Base-by-base conservation (phyloP, 2,888 invertebrate species). In the Hirtodrosophila histrioides region DNA sequence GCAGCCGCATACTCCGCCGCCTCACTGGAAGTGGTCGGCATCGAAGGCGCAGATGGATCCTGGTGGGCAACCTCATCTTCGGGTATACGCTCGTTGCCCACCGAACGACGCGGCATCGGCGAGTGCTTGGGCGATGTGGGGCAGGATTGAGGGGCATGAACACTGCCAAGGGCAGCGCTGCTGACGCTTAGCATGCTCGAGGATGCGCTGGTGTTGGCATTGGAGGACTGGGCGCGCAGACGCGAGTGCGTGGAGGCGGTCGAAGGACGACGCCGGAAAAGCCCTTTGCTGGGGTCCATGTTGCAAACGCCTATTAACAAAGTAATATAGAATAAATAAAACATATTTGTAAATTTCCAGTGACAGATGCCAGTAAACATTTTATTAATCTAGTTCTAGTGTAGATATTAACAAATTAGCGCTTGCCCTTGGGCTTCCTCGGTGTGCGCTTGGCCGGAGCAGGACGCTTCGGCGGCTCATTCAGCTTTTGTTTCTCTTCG, bases 101-200 rank as follows among this genome's bases (percentile, higher is more conserved):
- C 69, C 8, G 90, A 91, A 11, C 83, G 90, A 11, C 90, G 92
- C 86, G 75, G 92, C 84, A 69, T 90, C 29, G 83, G 81, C 33
- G 87, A 81, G 60, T 90, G 90, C 54, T 91, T 91, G 78, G 83
- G 93, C 86, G 90, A 93, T 80, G 75, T 92, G 78, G 82, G 92
- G 85, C 86, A 92, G 73, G 89, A 92, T 75, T 90, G 92, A 6
- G 77, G 88, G 12, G 66, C 63, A 49, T 49, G 54, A 49, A 84
- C 60, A 33, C 60, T 69, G 5, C 54, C 69, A 9, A 58, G 54
- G n/a, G 71, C 75, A 4, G 48, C 60, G 33, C 66, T 63, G 51
- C 62, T 48, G 7, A 79, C 84, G 33, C 65, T 67, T n/a, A 83
- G 37, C 37, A 62, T 62, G 44, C 70, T 87, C 10, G 80, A 55